phyloP scores from a whole-genome alignment of 2,888 invertebrate species.

The Formica aserva region DNA sequence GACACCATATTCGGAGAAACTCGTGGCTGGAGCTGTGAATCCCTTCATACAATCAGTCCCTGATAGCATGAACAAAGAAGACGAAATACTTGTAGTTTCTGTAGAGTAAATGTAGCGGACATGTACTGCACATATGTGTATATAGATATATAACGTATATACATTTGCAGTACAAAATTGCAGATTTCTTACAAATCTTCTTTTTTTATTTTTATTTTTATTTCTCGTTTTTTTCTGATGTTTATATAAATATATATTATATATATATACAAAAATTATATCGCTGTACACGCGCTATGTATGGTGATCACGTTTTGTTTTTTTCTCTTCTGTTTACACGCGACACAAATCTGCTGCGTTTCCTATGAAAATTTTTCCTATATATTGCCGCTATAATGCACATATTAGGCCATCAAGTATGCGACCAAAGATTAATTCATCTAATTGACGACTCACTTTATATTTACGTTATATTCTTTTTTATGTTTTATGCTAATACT shows the following conservation, averaged over 20 bases:
- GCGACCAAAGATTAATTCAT: constrained; percentile 64
- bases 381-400: neutral
- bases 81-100: constrained; percentile 42
- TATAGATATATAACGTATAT: neutral
- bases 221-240: constrained; percentile 50
- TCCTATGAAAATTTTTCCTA: neutral
- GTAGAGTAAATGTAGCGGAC: constrained; percentile 17
- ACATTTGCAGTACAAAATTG: constrained; percentile 1
- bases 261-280: neutral
- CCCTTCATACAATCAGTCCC: neutral
- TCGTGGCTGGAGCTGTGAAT: constrained; percentile 14
- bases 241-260: constrained; percentile 45
- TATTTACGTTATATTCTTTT: neutral
- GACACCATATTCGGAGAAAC: constrained; percentile 17
- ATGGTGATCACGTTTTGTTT: neutral
- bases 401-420: constrained; percentile 11
- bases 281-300: neutral
- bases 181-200: neutral
- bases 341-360: constrained; percentile 15
- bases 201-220: constrained; percentile 23
- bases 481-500: constrained; percentile 1
- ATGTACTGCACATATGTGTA: constrained; percentile 18
- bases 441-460: neutral
- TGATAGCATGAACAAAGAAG: neutral
- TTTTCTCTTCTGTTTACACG: neutral